Conservation (phyloP, 2,888 invertebrate species). For the Trissoscelio sp. region DNA sequence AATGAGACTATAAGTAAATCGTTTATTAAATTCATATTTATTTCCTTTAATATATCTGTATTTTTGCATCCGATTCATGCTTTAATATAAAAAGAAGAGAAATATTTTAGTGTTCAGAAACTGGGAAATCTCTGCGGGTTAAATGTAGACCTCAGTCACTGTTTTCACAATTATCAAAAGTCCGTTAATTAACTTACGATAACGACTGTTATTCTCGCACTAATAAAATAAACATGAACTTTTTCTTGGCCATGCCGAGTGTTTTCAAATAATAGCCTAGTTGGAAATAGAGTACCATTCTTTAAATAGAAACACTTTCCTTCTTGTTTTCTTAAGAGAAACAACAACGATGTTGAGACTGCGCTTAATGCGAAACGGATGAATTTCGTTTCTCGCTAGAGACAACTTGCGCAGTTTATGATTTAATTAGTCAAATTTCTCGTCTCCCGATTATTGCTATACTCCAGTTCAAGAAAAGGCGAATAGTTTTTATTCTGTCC, state of each 20-base stretch:
- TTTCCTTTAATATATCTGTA: too few relatives aligned
- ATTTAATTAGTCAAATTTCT: slow-evolving; percentile 24
- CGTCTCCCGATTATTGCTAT: background rate
- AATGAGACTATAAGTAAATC: too few relatives aligned
- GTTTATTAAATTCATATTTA: too few relatives aligned
- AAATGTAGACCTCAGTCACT: background rate
- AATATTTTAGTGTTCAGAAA: too few relatives aligned
- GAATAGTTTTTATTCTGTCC: background rate
- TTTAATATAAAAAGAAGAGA: too few relatives aligned
- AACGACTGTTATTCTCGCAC: slow-evolving; percentile 10
- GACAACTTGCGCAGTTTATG: slow-evolving; percentile 2
- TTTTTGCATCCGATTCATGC: too few relatives aligned
- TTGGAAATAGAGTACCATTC: slow-evolving; percentile 54
- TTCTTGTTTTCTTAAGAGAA: slow-evolving; percentile 56
- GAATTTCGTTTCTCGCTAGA: slow-evolving; percentile 21
- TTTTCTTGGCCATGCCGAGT: slow-evolving; percentile 30
- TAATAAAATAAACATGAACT: slow-evolving; percentile 26
- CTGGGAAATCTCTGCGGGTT: slow-evolving; percentile 50
- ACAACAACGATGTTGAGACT: slow-evolving; percentile 43
- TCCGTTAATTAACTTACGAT: slow-evolving; percentile 20
- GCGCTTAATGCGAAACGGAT: slow-evolving; percentile 58
- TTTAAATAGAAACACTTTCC: slow-evolving; percentile 56
- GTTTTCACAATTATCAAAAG: background rate
- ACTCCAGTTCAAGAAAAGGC: background rate
- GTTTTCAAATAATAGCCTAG: slow-evolving; percentile 54